phyloP scores from a whole-genome alignment of 1,140 invertebrate species.

The Drosophila burlai region DNA sequence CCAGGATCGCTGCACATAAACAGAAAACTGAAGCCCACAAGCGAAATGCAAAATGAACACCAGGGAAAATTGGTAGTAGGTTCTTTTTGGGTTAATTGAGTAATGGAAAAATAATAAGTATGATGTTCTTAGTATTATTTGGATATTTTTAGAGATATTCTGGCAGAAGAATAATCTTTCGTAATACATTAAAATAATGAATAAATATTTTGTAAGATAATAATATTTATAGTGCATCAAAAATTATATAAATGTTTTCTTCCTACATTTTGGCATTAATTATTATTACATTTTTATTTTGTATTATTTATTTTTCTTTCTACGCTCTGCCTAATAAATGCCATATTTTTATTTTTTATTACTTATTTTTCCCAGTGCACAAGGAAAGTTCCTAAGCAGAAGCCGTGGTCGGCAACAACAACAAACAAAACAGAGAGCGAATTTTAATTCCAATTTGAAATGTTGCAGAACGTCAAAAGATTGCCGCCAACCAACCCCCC shows the following conservation, averaged over 20 bases:
- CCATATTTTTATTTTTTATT: too few species aligned
- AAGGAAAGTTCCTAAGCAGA: constrained; percentile 27
- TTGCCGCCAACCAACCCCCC: constrained; percentile 38
- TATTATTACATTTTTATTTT: background rate
- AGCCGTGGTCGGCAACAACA: constrained; percentile 41
- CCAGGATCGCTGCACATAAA: constrained; percentile 34
- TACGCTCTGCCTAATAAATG: too few species aligned
- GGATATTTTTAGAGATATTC: too few species aligned
- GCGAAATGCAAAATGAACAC: constrained; percentile 1
- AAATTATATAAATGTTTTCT: too few species aligned
- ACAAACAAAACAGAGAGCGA: constrained; percentile 60
- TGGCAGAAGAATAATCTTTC: too few species aligned
- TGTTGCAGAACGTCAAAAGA: constrained; percentile 78
- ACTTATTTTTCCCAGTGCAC: constrained; percentile 12
- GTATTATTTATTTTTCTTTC: background rate
- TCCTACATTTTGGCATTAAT: too few species aligned
- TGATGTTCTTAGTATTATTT: background rate
- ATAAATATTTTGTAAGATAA: too few species aligned
- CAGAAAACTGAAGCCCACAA: constrained; percentile 13
- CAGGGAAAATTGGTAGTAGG: background rate
- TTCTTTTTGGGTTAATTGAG: background rate
- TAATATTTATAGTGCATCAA: too few species aligned
- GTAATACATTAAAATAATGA: too few species aligned
- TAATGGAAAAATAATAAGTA: background rate
- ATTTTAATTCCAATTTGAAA: constrained; percentile 79